Evolutionary conservation across 2,113 vertebrate species (phyloP).

Genomic region (Calidris pygmaea): DNA sequence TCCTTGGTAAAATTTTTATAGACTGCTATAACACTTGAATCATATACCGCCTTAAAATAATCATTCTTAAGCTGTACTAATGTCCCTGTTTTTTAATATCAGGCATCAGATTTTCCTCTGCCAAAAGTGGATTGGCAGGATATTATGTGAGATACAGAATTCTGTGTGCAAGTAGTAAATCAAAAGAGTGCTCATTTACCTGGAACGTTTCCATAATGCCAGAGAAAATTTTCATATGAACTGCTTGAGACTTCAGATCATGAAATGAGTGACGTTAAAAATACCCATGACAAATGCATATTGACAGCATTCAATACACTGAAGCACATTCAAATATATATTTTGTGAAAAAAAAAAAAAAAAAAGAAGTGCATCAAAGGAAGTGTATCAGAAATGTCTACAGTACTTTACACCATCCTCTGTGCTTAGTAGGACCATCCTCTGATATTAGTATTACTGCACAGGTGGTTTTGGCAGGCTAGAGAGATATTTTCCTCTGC

Average conservation of each 20-base stretch:
- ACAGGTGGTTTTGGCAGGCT: neutral
- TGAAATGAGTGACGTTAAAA: constrained; percentile 50
- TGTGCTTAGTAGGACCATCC: neutral
- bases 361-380: neutral
- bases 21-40: neutral
- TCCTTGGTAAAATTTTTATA: neutral
- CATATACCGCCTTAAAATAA: neutral
- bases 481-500: neutral
- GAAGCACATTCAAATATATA: constrained; percentile 21
- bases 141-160: constrained; percentile 32
- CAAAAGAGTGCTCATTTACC: neutral
- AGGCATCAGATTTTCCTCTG: neutral
- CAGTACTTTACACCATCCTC: neutral
- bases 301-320: neutral
- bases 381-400: neutral
- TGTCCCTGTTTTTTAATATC: neutral
- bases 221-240: constrained; percentile 26
- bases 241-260: constrained; percentile 42
- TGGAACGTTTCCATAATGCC: neutral
- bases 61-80: neutral
- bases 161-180: constrained; percentile 27
- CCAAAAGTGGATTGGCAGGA: neutral
- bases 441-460: neutral
- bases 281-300: neutral
- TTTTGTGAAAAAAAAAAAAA: neutral